Percentiles rank a stretch among this genome's conserved stretches.
Conservation (phyloP, 1,140 invertebrate genomes). For the Bombus haemorrhoidalis region DNA sequence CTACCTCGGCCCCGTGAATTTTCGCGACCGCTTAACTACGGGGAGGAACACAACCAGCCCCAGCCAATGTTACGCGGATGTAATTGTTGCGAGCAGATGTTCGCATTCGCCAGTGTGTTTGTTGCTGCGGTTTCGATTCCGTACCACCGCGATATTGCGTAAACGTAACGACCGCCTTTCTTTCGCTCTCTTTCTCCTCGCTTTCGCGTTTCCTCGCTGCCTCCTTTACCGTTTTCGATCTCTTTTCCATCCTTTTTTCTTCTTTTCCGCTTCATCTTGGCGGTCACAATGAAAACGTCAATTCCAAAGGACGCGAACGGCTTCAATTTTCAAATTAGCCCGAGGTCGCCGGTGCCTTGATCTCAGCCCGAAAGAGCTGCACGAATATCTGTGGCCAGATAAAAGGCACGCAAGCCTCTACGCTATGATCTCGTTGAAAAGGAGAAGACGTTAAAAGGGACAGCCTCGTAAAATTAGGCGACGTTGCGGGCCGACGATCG, state of each 20-base stretch:
- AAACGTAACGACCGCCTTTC: slow-evolving; percentile 6
- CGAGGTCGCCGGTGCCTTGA: neutral
- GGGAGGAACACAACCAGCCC: neutral
- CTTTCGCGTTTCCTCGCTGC: neutral
- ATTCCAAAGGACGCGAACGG: neutral
- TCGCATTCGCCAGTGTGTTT: neutral
- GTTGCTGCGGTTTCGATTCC: slow-evolving; percentile 1
- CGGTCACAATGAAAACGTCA: neutral
- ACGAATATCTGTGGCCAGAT: neutral
- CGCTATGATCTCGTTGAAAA: slow-evolving; percentile 30
- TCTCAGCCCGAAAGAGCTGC: neutral
- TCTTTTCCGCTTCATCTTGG: too few species aligned
- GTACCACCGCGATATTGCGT: neutral
- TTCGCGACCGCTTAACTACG: slow-evolving; percentile 33
- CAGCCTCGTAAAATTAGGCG: slow-evolving; percentile 55
- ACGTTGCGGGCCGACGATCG: neutral
- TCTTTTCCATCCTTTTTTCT: neutral
- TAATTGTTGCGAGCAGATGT: slow-evolving; percentile 47
- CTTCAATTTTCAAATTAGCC: slow-evolving; percentile 26
- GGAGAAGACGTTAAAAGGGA: slow-evolving; percentile 29
- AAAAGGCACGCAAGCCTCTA: slow-evolving; percentile 26
- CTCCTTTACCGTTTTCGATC: too few species aligned
- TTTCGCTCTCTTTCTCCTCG: neutral
- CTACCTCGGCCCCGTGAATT: slow-evolving; percentile 27
- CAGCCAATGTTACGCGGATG: slow-evolving; percentile 4